Percentiles rank a stretch among this genome's conserved stretches.
These are phyloP conservation scores for Euglossa dilemma DNA, from an alignment of 1,140 invertebrate species.

Conservation along the genomic window DNA sequence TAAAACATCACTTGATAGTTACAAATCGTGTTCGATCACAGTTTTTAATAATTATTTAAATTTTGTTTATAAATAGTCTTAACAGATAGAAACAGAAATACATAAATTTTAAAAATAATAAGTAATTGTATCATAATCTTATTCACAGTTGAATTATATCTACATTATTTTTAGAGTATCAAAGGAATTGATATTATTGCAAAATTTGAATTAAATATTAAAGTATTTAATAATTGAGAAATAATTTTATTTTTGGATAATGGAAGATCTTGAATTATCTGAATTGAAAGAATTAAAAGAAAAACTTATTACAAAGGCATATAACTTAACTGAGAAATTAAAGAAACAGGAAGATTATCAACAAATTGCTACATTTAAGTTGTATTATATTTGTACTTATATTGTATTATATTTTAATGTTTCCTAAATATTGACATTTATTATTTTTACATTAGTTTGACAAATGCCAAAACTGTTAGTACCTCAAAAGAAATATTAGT, in stretches of 20 bases:
- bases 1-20: neutral
- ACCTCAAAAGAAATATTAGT: neutral
- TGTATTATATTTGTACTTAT: neutral
- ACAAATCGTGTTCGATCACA: neutral
- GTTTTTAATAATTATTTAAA: neutral
- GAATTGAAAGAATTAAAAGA: slow-evolving; percentile 14
- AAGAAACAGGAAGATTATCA: slow-evolving; percentile 3
- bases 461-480: neutral
- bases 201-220: neutral
- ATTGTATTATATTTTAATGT: neutral
- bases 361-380: neutral
- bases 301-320: neutral
- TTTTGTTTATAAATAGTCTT: neutral
- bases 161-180: neutral
- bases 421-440: neutral
- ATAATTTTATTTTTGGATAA: slow-evolving; percentile 2
- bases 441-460: neutral
- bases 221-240: neutral
- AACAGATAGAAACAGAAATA: neutral
- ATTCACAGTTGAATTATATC: neutral
- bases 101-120: neutral
- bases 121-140: neutral
- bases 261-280: slow-evolving; percentile 45
- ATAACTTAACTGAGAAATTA: slow-evolving; percentile 1
- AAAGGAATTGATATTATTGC: neutral